Evolutionary conservation across 2,113 vertebrate genomes (phyloP).

Genomic region (Maccullochella peelii): DNA sequence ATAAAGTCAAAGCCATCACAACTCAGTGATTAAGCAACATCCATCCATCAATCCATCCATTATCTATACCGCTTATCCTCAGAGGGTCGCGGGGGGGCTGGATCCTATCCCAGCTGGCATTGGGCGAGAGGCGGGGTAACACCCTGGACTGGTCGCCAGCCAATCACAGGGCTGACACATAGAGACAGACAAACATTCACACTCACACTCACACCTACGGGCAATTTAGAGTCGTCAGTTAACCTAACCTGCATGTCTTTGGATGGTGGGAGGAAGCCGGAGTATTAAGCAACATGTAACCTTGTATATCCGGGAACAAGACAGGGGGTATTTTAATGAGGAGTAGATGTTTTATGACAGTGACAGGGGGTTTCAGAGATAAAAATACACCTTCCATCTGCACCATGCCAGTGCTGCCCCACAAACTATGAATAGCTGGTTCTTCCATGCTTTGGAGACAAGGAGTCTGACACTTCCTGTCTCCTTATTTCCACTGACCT

Average conservation of each 20-base stretch:
- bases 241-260: too few relatives aligned
- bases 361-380: constrained; percentile 61
- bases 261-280: too few relatives aligned
- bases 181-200: too few relatives aligned
- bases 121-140: too few relatives aligned
- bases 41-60: too few relatives aligned
- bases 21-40: neutral
- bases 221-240: too few relatives aligned
- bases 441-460: constrained; percentile 53
- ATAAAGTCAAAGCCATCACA: constrained; percentile 12
- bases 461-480: constrained; percentile 64
- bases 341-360: constrained; percentile 52
- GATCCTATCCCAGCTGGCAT: too few relatives aligned
- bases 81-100: too few relatives aligned
- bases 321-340: constrained; percentile 57
- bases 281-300: constrained; percentile 18
- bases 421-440: constrained; percentile 76
- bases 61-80: too few relatives aligned
- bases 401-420: constrained; percentile 42
- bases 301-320: constrained; percentile 9
- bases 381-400: constrained; percentile 70
- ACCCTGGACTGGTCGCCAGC: too few relatives aligned
- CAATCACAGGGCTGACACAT: too few relatives aligned
- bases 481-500: constrained; percentile 54
- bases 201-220: too few relatives aligned